phyloP scores from a whole-genome alignment of 2,888 invertebrate genomes.

The Pocota personata region DNA sequence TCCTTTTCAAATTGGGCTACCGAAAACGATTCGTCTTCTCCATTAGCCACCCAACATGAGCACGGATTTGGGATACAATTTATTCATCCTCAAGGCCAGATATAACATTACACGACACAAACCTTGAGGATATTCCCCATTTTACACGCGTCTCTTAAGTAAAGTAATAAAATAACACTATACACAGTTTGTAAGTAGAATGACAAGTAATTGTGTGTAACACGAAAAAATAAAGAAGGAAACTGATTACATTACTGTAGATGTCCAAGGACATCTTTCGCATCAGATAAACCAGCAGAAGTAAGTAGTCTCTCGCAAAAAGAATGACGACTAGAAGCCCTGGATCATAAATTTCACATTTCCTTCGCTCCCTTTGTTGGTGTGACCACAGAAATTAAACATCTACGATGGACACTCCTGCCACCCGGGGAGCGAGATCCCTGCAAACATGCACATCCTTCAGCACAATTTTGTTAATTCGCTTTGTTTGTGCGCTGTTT shows the following conservation, averaged over 20 bases:
- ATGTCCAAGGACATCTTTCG: conserved; percentile 32
- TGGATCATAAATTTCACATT: conserved; percentile 64
- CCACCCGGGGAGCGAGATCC: conserved; percentile 32
- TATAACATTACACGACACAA: neutral
- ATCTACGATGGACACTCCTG: conserved; percentile 38
- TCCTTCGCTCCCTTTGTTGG: conserved; percentile 64
- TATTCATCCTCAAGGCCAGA: conserved; percentile 2
- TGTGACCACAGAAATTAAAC: conserved; percentile 70
- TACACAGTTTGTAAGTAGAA: neutral
- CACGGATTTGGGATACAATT: neutral
- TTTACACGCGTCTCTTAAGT: neutral
- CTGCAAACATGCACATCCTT: conserved; percentile 35
- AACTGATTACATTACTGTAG: conserved; percentile 22
- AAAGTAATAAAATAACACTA: neutral
- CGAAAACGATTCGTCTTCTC: conserved; percentile 18
- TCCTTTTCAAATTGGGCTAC: conserved; percentile 54
- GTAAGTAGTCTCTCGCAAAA: conserved; percentile 11
- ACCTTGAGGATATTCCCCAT: neutral
- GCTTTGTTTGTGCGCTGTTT: conserved; percentile 53
- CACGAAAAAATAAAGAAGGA: neutral
- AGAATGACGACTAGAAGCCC: conserved; percentile 41
- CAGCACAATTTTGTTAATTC: conserved; percentile 46
- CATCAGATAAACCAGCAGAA: conserved; percentile 11
- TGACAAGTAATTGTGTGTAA: neutral
- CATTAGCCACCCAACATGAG: conserved; percentile 64